Conservation (phyloP, 2,113 vertebrate genomes). For the Castor canadensis region DNA sequence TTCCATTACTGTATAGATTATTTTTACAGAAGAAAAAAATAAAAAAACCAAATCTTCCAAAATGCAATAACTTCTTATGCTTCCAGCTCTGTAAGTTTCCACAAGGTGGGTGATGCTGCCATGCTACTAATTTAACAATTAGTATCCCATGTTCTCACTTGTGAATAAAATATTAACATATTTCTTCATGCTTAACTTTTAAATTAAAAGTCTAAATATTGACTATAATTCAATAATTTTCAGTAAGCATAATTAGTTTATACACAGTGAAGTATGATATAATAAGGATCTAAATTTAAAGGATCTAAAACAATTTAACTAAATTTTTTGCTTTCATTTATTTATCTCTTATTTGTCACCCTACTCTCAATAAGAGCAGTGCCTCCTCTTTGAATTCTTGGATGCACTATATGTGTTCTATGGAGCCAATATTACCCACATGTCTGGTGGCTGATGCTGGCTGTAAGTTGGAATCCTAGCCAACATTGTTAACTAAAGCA, state of each 20-base stretch:
- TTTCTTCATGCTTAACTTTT: not conserved
- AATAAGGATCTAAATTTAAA: not conserved
- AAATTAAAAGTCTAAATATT: constrained; percentile 1
- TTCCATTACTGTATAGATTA: not conserved
- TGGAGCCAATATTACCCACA: not conserved
- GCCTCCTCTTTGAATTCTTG: not conserved
- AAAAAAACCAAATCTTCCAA: not conserved
- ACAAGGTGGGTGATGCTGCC: not conserved
- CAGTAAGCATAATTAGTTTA: not conserved
- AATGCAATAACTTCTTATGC: not conserved
- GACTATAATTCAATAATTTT: not conserved
- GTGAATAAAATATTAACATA: not conserved
- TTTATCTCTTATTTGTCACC: not conserved
- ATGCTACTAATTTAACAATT: not conserved
- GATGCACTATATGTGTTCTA: not conserved
- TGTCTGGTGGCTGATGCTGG: not conserved
- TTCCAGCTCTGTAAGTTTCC: not conserved
- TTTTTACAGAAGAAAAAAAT: not conserved
- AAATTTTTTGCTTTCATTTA: not conserved
- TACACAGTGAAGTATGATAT: not conserved
- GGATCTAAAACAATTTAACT: not conserved
- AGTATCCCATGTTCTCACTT: not conserved
- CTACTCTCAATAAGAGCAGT: not conserved
- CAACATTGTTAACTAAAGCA: not conserved
- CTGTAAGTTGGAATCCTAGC: not conserved